These are phyloP conservation scores for Caenorhabditis panamensis DNA, from an alignment of 2,888 invertebrate genomes.

Conservation along the genomic window DNA sequence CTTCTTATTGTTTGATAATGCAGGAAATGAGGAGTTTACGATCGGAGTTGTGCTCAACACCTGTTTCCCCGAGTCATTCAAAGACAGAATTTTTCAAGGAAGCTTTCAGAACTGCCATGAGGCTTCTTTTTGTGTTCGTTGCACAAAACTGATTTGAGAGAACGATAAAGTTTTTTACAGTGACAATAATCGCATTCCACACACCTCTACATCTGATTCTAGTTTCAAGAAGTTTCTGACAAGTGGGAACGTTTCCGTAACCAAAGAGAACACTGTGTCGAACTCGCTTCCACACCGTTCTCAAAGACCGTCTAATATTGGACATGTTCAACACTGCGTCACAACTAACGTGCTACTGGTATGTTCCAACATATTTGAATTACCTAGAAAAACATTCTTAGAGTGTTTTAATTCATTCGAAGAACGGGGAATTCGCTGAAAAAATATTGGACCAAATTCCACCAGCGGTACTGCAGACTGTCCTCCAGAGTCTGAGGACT, in stretches of 20 bases:
- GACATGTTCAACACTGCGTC: constrained; percentile 72
- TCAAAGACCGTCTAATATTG: constrained; percentile 52
- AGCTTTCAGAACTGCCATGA: constrained; percentile 75
- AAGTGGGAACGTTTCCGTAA: constrained; percentile 45
- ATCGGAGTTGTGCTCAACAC: constrained; percentile 64
- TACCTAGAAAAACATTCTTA: constrained; percentile 8
- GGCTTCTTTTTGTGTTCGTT: constrained; percentile 74
- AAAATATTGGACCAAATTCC: constrained; percentile 63
- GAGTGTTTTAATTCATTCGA: constrained; percentile 67
- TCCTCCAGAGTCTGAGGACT: constrained; percentile 61
- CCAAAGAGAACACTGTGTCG: constrained; percentile 55
- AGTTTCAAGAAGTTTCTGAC: constrained; percentile 57
- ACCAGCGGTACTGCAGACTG: constrained; percentile 62
- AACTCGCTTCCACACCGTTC: constrained; percentile 64
- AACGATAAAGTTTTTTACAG: constrained; percentile 36
- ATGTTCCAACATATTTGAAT: too few species aligned
- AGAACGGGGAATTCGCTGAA: constrained; percentile 52
- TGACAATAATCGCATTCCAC: constrained; percentile 66
- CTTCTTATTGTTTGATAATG: constrained; percentile 18
- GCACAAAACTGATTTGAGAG: not conserved
- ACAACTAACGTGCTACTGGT: constrained; percentile 74
- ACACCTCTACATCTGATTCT: constrained; percentile 39
- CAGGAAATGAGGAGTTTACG: constrained; percentile 74
- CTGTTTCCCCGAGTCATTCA: constrained; percentile 56
- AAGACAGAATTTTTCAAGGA: constrained; percentile 75